Evolutionary conservation across 1,140 invertebrate genomes (phyloP), one percentile per base, ranked within the genome.

Genomic region (Condylostylus longicornis): DNA sequence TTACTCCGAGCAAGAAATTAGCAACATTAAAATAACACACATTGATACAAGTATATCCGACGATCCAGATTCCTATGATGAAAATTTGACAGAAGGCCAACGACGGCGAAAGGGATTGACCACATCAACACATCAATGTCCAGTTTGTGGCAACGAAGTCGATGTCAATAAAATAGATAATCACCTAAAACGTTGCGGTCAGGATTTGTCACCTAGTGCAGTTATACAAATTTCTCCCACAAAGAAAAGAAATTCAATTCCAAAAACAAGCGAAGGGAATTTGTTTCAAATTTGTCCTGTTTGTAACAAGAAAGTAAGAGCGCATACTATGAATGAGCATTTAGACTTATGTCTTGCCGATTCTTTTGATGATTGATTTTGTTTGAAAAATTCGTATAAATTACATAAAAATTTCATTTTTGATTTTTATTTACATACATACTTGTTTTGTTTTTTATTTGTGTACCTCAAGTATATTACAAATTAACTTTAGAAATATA

Each of bases 181-280:
- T 35, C 76, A 79, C 64, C 58, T 78, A 20, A 74, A 79, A n/a
- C n/a, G n/a, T n/a, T n/a, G n/a, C n/a, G n/a, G 32, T 66, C 69
- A 38, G 77, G 75, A 46, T 51, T 75, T 5, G 14, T 17, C 9
- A 4, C 9, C 9, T 17, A 32, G 15, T 7, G 6, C 22, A 23
- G 12, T 23, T 6, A 7, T 6, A 23, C 12, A 23, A 23, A 23
- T 7, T 23, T 6, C 22, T 23, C n/a, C n/a, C n/a, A n/a, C n/a
- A n/a, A n/a, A n/a, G n/a, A n/a, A n/a, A n/a, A n/a, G n/a, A n/a
- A n/a, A n/a, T n/a, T n/a, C n/a, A n/a, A n/a, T n/a, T n/a, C n/a
- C n/a, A n/a, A n/a, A n/a, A n/a, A n/a, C n/a, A n/a, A n/a, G n/a
- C n/a, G n/a, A n/a, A n/a, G n/a, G n/a, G n/a, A n/a, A n/a, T n/a